Conservation (phyloP, 2,797 vertebrate genomes). For the Manis crassicaudata region DNA sequence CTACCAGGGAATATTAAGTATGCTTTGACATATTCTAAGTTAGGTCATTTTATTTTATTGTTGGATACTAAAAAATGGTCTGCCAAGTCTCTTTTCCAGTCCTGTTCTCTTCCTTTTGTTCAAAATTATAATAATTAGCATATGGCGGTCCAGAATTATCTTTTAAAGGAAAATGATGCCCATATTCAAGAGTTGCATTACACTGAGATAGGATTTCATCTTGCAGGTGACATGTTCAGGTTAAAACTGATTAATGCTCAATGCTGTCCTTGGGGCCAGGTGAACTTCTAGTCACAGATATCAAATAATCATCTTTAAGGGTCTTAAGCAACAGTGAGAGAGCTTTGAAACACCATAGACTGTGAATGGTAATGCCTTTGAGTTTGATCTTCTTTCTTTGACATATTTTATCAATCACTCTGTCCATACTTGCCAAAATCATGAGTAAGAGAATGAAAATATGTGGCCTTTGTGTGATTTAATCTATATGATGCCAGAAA, state of each 20-base stretch:
- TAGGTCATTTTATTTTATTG: conserved; percentile 31
- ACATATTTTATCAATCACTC: not conserved
- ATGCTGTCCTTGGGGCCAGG: not conserved
- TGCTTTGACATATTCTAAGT: not conserved
- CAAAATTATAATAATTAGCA: not conserved
- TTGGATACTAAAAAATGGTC: not conserved
- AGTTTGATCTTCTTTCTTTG: not conserved
- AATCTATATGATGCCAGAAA: not conserved
- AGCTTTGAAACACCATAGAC: not conserved
- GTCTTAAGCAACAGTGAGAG: not conserved
- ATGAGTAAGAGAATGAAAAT: not conserved
- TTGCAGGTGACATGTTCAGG: not conserved
- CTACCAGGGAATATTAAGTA: not conserved
- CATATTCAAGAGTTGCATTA: not conserved
- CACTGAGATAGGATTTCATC: not conserved
- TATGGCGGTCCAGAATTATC: not conserved
- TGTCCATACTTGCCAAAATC: not conserved
- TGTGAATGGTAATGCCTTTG: not conserved
- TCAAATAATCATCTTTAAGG: not conserved
- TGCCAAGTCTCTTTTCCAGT: not conserved
- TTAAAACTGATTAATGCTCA: not conserved
- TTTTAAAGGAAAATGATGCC: not conserved
- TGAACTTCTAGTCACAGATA: not conserved
- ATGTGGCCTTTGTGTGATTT: not conserved
- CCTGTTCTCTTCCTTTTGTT: not conserved